Conservation (phyloP, 35 echinoderm and acorn worm genomes). For the Acanthaster planci region DNA sequence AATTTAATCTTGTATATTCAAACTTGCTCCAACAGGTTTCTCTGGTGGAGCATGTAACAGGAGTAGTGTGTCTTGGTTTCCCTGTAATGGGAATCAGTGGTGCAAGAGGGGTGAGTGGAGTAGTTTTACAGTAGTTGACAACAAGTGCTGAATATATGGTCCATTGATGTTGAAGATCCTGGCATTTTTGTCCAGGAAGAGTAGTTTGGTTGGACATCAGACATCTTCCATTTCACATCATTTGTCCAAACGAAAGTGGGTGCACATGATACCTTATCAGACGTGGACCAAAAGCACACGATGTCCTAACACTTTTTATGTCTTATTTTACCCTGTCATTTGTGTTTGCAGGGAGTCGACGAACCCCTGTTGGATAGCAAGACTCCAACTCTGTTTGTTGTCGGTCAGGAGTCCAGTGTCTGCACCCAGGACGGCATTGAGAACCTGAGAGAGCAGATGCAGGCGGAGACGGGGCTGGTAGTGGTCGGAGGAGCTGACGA, state of each 20-base stretch:
- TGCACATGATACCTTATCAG: too few relatives aligned
- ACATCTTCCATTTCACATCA: background rate
- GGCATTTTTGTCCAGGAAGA: background rate
- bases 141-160: too few relatives aligned
- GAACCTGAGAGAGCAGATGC: slow-evolving; percentile 88
- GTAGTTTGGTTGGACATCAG: background rate
- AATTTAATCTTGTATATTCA: too few relatives aligned
- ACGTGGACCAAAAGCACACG: too few relatives aligned
- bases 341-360: slow-evolving; percentile 64
- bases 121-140: too few relatives aligned
- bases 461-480: slow-evolving; percentile 83
- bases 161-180: too few relatives aligned
- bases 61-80: slow-evolving; percentile 91
- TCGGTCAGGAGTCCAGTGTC: slow-evolving; percentile 90
- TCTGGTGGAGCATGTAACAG: slow-evolving; percentile 71
- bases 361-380: slow-evolving; percentile 89
- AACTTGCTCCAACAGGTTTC: slow-evolving; percentile 56
- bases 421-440: slow-evolving; percentile 89
- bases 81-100: slow-evolving; percentile 79
- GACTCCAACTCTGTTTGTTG: slow-evolving; percentile 86
- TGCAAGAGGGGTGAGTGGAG: slow-evolving; percentile 80
- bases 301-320: too few relatives aligned
- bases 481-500: slow-evolving; percentile 95
- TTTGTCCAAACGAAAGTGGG: too few relatives aligned
- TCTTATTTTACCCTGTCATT: too few relatives aligned